Base-by-base conservation (phyloP, 2,888 invertebrate genomes). In the Thyatira batis region DNA sequence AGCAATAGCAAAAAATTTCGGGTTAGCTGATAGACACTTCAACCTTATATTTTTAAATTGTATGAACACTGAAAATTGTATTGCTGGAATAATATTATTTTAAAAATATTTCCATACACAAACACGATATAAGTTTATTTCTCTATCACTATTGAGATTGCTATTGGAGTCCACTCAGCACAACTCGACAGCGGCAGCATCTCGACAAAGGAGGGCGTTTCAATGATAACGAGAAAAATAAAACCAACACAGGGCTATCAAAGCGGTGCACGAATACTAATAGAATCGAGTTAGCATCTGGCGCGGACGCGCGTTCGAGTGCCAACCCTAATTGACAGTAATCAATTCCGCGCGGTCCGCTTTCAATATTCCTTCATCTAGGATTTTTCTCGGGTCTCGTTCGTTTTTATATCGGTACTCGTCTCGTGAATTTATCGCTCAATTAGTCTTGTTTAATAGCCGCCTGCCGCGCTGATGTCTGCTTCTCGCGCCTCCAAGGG, bases 391-490 rank as follows among this genome's bases (percentile, higher is more conserved):
- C 85, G 75, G 73, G 77, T 73, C 79, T 80, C 84, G 79, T 79
- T 77, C 85, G 85, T 88, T 89, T 89, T 89, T 89, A 87, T 84
- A 84, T 85, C 87, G 87, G 81, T 81, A 84, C 87, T 82, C 87
- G 86, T 84, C 88, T 86, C 82, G 81, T 84, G 89, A 89, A 92
- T 92, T 92, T 92, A 92, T 92, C 91, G 92, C 92, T 92, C 92
- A 92, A 92, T 92, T 92, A 92, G 92, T 92, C 92, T 92, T 92
- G 91, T 92, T 92, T 92, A 92, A 92, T 92, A 92, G 92, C 89
- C 84, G 90, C 90, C 90, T 86, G 90, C 89, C 87, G 86, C 84
- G 87, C 87, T 90, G 90, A 89, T 92, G 92, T 91, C 92, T 91
- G 87, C 89, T 86, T 85, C 89, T 84, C 85, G 85, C 84, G 82